phyloP scores from a whole-genome alignment of 2,888 invertebrate species.

The Hylaea fasciaria region DNA sequence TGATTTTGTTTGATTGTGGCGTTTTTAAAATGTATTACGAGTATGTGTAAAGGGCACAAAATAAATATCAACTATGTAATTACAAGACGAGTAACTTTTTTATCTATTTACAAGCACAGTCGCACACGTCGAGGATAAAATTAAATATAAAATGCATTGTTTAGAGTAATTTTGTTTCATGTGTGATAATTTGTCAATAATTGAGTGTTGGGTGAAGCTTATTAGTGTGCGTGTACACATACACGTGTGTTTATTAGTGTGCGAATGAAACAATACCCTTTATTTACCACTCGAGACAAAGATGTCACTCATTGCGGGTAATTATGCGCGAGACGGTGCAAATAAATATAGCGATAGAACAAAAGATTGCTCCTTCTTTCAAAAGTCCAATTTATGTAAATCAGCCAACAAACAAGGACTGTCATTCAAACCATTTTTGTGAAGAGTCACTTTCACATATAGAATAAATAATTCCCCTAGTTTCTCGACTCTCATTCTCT shows the following conservation, averaged over 20 bases:
- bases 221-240: background rate
- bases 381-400: constrained; percentile 11
- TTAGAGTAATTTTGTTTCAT: no score
- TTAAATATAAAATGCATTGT: no score
- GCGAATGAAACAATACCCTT: constrained; percentile 52
- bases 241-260: constrained; percentile 20
- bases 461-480: no score
- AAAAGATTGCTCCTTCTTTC: constrained; percentile 22
- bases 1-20: constrained; percentile 13
- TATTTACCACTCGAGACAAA: constrained; percentile 43
- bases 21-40: constrained; percentile 17
- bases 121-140: no score
- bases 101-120: background rate
- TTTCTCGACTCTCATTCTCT: no score
- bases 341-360: constrained; percentile 8
- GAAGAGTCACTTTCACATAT: background rate
- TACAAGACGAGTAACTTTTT: no score
- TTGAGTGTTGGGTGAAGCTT: constrained; percentile 50
- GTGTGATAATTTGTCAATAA: constrained; percentile 57
- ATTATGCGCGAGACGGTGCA: constrained; percentile 17
- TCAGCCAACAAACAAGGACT: background rate
- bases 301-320: constrained; percentile 26
- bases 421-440: background rate
- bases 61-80: no score
- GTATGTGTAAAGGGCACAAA: constrained; percentile 14